Percentiles rank a stretch among this genome's conserved stretches.
These are phyloP conservation scores for Rapana venosa DNA, from an alignment of 2,888 invertebrate genomes.

Conservation along the genomic window DNA sequence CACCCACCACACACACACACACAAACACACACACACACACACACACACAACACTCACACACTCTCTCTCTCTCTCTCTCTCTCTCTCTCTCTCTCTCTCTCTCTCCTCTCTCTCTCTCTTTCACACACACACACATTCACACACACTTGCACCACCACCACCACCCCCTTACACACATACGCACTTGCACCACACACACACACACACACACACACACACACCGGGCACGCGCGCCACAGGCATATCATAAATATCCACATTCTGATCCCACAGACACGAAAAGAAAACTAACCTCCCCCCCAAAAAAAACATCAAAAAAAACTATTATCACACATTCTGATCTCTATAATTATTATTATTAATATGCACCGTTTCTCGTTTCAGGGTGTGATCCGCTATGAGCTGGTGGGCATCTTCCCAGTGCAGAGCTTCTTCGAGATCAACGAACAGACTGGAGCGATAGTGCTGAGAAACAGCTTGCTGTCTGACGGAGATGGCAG, in stretches of 20 bases:
- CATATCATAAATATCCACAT: background rate
- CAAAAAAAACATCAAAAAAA: background rate
- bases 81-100: too few species aligned
- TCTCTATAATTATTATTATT: background rate
- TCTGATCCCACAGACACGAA: background rate
- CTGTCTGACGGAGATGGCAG: conserved; percentile 62
- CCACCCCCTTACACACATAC: too few species aligned
- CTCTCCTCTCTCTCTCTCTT: too few species aligned
- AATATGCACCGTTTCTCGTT: conserved; percentile 7
- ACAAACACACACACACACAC: too few species aligned
- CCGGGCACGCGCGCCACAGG: background rate
- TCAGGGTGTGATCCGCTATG: conserved; percentile 60
- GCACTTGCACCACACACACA: too few species aligned
- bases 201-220: background rate
- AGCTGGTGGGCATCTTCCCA: conserved; percentile 61
- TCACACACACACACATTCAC: too few species aligned
- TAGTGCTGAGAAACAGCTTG: conserved; percentile 62
- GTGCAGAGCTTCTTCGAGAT: conserved; percentile 63
- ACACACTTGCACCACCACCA: too few species aligned
- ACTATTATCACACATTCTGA: background rate
- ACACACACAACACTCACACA: background rate
- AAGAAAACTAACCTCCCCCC: too few species aligned
- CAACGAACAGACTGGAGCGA: conserved; percentile 54
- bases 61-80: too few species aligned
- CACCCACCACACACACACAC: too few species aligned